Evolutionary conservation across 1,140 invertebrate species (phyloP), one percentile per base, ranked within the genome.

Genomic region (Scylla paramamosain): DNA sequence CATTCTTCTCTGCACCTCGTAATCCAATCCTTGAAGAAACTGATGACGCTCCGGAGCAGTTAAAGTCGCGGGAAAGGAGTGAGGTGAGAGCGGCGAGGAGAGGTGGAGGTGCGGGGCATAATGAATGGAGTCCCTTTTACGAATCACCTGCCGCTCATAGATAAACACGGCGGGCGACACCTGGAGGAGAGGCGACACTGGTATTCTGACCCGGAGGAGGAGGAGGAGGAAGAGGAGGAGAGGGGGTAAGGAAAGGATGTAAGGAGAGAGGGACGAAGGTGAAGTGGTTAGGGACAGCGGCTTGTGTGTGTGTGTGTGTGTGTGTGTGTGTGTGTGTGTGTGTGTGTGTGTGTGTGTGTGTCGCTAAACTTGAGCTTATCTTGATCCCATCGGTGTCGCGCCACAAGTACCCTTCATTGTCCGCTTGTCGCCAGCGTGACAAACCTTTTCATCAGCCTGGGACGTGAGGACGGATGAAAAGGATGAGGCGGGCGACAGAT

Each of bases 341-440:
- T 59, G 52, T 59, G 52, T 59, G 52, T 59, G 52, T 59, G 52
- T 59, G 48, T 91, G 59, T 91, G 29, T 91, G 48, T 91, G 90
- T 91, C 90, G 59, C 90, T 84, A 32, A 92, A 92, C 91, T 83
- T 92, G 25, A 12, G 67, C 91, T 92, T 92, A 92, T 92, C 91
- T 25, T 48, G 28, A 12, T 14, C 52, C 29, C 31, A 82, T 83
- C 77, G 45, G 45, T n/a, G 48, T 7, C 25, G 48, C 12, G 48
- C 16, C 46, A 0, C 31, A 67, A 77, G 52, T 82, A 7, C 91
- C 91, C 25, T 67, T 82, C 91, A 83, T 92, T 92, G 91, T 92
- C 28, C 91, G 67, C 92, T n/a, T 93, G 83, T 93, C 83, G 39
- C 83, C 45, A 84, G 45, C 31, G 48, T 86, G 92, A 86, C 31